Conservation (phyloP, 2,888 invertebrate genomes). For the Leptopilina drosophilae region DNA sequence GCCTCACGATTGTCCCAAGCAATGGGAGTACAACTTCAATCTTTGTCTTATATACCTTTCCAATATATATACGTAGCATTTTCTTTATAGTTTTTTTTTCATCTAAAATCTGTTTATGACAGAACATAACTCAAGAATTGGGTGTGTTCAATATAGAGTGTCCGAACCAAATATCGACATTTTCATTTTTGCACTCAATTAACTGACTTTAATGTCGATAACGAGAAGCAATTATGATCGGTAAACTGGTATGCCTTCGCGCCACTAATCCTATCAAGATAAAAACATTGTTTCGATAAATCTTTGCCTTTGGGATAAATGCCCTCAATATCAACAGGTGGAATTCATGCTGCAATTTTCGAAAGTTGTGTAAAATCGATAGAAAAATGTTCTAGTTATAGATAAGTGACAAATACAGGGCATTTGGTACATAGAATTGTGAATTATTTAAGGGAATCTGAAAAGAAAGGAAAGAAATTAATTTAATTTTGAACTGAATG, state of each 20-base stretch:
- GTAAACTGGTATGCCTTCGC: not conserved
- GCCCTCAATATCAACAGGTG: conserved; percentile 21
- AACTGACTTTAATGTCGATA: conserved; percentile 10
- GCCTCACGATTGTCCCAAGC: conserved; percentile 29
- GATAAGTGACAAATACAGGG: too few relatives aligned
- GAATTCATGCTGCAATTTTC: not conserved
- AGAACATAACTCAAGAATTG: conserved; percentile 51
- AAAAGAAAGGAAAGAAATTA: too few relatives aligned
- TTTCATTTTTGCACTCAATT: conserved; percentile 30
- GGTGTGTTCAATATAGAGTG: not conserved
- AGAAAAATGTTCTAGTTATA: too few relatives aligned
- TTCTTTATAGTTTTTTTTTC: not conserved
- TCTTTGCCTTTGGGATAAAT: conserved; percentile 3
- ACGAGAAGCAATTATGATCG: not conserved
- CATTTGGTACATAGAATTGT: too few relatives aligned
- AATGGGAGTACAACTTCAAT: conserved; percentile 8
- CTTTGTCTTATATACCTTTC: conserved; percentile 28
- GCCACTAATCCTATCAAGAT: not conserved
- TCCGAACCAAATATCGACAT: not conserved
- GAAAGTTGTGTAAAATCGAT: too few relatives aligned
- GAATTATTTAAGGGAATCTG: too few relatives aligned
- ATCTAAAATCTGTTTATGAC: conserved; percentile 50
- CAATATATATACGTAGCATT: not conserved
- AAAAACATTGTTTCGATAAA: conserved; percentile 21
- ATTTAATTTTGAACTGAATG: too few relatives aligned